Conservation (phyloP, 2,888 invertebrate species). For the Sphaerophoria rueppellii region DNA sequence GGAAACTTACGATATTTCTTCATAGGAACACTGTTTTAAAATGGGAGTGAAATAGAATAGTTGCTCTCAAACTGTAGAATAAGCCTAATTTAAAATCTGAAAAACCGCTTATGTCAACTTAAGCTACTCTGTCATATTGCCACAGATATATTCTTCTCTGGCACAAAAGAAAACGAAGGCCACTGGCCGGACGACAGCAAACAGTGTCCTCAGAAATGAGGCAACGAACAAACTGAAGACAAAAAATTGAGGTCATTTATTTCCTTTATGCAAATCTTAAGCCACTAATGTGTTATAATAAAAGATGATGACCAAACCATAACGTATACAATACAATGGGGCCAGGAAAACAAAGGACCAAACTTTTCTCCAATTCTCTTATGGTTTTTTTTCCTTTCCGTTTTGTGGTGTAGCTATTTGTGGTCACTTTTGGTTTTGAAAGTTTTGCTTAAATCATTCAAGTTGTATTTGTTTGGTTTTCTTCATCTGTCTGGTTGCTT, state of each 20-base stretch:
- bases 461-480: background rate
- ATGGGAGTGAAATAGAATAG: too few relatives aligned
- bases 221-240: background rate
- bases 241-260: constrained; percentile 50
- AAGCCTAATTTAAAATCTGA: too few relatives aligned
- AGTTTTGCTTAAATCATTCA: background rate
- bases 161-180: background rate
- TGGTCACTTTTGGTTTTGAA: constrained; percentile 50
- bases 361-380: background rate
- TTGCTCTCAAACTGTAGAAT: too few relatives aligned
- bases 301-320: constrained; percentile 56
- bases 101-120: too few relatives aligned
- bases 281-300: constrained; percentile 68
- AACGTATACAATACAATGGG: constrained; percentile 8
- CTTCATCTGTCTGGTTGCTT: background rate
- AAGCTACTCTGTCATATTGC: too few relatives aligned
- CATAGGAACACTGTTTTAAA: too few relatives aligned
- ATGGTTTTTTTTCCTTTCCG: background rate
- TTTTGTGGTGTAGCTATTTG: background rate
- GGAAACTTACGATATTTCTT: too few relatives aligned
- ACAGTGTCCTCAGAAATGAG: background rate
- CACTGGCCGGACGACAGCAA: background rate
- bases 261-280: constrained; percentile 59
- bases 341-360: constrained; percentile 30
- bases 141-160: constrained; percentile 32